phyloP scores from a whole-genome alignment of 2,113 vertebrate genomes.

The Chionomys nivalis region DNA sequence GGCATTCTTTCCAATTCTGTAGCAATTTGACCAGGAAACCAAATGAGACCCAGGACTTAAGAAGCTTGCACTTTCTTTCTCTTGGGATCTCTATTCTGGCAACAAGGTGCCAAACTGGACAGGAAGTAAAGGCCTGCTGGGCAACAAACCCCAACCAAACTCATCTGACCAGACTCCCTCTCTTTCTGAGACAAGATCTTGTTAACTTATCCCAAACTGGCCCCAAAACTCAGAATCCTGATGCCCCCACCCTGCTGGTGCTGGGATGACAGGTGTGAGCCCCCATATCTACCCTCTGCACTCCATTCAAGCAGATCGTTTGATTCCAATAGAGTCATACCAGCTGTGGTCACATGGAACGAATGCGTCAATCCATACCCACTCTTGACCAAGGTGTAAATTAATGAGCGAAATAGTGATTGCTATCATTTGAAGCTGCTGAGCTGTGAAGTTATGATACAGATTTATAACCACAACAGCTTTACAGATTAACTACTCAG shows the following conservation, averaged over 20 bases:
- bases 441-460: not conserved
- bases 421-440: not conserved
- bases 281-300: not conserved
- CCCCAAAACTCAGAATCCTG: not conserved
- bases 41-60: not conserved
- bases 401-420: not conserved
- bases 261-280: not conserved
- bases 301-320: not conserved
- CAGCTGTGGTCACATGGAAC: not conserved
- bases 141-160: not conserved
- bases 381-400: not conserved
- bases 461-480: conserved; percentile 12
- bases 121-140: not conserved
- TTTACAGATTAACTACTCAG: not conserved
- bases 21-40: not conserved
- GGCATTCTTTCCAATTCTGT: not conserved
- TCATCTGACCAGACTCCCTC: not conserved
- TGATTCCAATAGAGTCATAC: not conserved
- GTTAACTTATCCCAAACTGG: not conserved
- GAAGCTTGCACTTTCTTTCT: not conserved
- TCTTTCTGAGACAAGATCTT: not conserved
- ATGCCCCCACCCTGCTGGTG: not conserved
- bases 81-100: not conserved
- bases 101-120: not conserved
- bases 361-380: not conserved